A percentile compares a stretch with the other conserved stretches of the same genome.
Evolutionary conservation across 30 jellyfish, hydroid and myxozoan genomes (phyloP).

Genomic region (Phacellophora camtschatica): DNA sequence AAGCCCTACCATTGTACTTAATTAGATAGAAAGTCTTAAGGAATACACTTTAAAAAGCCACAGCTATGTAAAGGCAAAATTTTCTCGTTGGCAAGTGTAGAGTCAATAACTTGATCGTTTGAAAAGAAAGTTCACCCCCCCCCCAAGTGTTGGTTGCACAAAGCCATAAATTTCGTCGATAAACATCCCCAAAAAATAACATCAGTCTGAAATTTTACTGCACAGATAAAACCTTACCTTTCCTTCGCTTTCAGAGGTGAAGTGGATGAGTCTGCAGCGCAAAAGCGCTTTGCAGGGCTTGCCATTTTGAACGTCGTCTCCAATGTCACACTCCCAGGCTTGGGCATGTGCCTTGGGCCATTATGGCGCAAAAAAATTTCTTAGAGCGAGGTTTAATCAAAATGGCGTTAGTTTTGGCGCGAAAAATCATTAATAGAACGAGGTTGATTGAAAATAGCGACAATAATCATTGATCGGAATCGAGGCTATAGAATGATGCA

Average conservation of each 20-base stretch:
- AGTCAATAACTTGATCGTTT: neutral
- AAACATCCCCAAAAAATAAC: neutral
- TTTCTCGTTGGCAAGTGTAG: neutral
- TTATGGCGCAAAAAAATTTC: constrained; percentile 1
- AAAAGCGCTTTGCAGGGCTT: constrained; percentile 19
- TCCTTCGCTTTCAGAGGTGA: neutral
- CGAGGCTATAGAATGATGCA: neutral
- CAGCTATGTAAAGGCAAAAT: constrained; percentile 6
- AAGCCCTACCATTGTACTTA: neutral
- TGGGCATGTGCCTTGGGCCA: neutral
- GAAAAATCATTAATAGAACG: neutral
- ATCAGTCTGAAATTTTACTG: neutral
- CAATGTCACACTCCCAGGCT: neutral
- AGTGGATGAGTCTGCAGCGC: constrained; percentile 20
- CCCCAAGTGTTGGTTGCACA: neutral
- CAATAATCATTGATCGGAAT: constrained; percentile 1
- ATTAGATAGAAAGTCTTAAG: neutral
- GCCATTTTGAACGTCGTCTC: neutral
- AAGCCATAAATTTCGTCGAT: neutral
- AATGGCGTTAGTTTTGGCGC: constrained; percentile 15
- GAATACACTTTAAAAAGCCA: neutral
- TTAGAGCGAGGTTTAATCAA: constrained; percentile 8
- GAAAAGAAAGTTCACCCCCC: neutral
- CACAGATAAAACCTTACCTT: neutral
- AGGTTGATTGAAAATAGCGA: constrained; percentile 3